Evolutionary conservation across 2,888 invertebrate genomes (phyloP).

Genomic region (Drosophila pegasa): DNA sequence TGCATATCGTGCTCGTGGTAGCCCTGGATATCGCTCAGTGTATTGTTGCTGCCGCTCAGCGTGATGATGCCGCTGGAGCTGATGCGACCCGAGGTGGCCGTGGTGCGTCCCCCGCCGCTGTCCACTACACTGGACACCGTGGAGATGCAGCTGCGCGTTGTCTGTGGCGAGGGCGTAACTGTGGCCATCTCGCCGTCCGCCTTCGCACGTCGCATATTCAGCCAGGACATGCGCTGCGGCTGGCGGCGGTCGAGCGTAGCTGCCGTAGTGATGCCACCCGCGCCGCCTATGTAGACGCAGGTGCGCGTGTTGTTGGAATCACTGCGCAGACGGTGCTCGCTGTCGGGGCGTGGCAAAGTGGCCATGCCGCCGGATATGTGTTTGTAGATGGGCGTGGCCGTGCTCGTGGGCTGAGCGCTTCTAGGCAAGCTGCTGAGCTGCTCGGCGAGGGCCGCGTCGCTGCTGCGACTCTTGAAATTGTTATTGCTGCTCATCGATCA

Average conservation of each 20-base stretch:
- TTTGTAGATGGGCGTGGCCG: constrained; percentile 58
- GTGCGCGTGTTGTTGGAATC: constrained; percentile 67
- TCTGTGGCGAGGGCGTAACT: constrained; percentile 82
- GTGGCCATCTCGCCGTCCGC: constrained; percentile 63
- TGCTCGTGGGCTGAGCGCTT: constrained; percentile 38
- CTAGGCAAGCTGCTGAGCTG: constrained; percentile 70
- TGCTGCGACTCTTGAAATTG: constrained; percentile 71
- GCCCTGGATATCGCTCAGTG: constrained; percentile 83
- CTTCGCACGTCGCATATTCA: constrained; percentile 77
- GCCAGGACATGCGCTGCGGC: constrained; percentile 80
- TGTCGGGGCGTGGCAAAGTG: constrained; percentile 63
- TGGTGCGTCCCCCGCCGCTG: constrained; percentile 78
- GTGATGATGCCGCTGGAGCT: constrained; percentile 82
- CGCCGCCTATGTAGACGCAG: constrained; percentile 68
- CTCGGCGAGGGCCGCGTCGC: constrained; percentile 76
- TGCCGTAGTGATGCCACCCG: constrained; percentile 53
- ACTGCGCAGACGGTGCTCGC: constrained; percentile 68
- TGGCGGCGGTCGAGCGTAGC: constrained; percentile 81
- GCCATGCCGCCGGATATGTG: constrained; percentile 73
- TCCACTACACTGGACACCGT: constrained; percentile 79
- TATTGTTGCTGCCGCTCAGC: constrained; percentile 83
- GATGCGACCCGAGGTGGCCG: constrained; percentile 82
- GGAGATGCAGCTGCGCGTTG: constrained; percentile 81
- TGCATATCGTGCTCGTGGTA: constrained; percentile 71
- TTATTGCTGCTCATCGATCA: constrained; percentile 69